Evolutionary conservation across 2,113 vertebrate genomes (phyloP), one percentile per base, ranked within the genome.

Genomic region (Vanacampus margaritifer): DNA sequence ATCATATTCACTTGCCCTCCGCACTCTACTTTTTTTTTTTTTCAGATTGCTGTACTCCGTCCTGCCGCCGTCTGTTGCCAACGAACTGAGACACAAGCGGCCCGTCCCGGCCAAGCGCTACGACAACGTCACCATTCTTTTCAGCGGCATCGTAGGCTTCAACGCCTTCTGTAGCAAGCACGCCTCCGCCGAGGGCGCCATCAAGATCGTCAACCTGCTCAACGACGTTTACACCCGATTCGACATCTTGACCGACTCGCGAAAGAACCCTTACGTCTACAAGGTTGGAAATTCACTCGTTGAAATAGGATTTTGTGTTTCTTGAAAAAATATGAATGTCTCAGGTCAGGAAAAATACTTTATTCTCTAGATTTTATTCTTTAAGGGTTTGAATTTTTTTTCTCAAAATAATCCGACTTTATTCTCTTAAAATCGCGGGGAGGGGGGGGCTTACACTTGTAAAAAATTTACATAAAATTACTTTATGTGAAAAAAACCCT

Each of bases 181-280:
- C 7, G 97, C 97, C 9, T 98, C 97, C 11, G 96, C 97, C 11
- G 97, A 98, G 85, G 97, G 97, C 54, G 97, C 97, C 84, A 99
- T 99, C 92, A 98, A 97, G 91, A 99, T 99, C 41, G 97, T 99
- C 71, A 99, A 98, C 81, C 95, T 99, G 67, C 90, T 99, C 87
- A 99, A 98, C 2, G 97, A 98, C 78, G 92, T 99, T 76, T 99
- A 99, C 82, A 99, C 97, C 0, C 95, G 95, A 67, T 99, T 99
- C 79, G 97, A 99, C 89, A 98, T 98, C 71, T 87, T 99, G 83
- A 99, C 97, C 0, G 97, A 98, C 82, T 96, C 97, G 28, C 90
- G 97, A 79, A 96, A 93, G 81, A 99, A 99, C 79, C 97, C 97
- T 0, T 98, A 95, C 81, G 97, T 99, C 72, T 99, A 98, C 86